Base-by-base conservation (phyloP, 2,888 invertebrate genomes). In the Eucera pruinosa region DNA sequence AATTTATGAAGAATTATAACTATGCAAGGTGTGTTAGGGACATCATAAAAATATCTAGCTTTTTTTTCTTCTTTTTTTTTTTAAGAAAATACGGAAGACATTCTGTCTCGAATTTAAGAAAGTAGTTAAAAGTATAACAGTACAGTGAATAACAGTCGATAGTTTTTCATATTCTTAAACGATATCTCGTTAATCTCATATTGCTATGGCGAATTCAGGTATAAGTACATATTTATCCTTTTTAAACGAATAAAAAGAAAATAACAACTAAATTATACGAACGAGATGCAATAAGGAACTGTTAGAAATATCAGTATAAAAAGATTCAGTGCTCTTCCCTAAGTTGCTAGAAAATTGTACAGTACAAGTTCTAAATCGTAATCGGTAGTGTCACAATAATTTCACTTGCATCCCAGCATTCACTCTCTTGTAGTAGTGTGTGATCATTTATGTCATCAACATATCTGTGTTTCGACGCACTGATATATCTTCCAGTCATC, bases 311-410 rank as follows among this genome's bases (percentile, higher is more conserved):
- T 83, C 78, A 84, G 84, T 88, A 87, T 88, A 88, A 89, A 88
- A 87, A 85, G 84, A 84, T 86, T 86, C 84, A 87, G 87, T 87
- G 85, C 87, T 87, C 86, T 87, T 87, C 83, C 82, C 78, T 78
- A 83, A n/a, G 61, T 76, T 64, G 73, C 68, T 85, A 83, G 76
- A 80, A 74, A 80, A 83, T 87, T 83, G 80, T 87, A 86, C 80
- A 81, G 60, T 82, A 81, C 66, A 81, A 80, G 69, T 80, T 80
- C 75, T 83, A 82, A 72, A 68, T 83, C 71, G 78, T 65, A 78
- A 68, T 74, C 68, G 70, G 47, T 84, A 83, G 72, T 54, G 79
- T 85, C 79, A 78, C 71, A 74, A 65, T 50, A 58, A 80, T 54
- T 64, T 65, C 72, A 67, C 73, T 80, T 55, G 54, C 82, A 82